Conservation (phyloP, 2,797 vertebrate species). For the Intellagama lesueurii region DNA sequence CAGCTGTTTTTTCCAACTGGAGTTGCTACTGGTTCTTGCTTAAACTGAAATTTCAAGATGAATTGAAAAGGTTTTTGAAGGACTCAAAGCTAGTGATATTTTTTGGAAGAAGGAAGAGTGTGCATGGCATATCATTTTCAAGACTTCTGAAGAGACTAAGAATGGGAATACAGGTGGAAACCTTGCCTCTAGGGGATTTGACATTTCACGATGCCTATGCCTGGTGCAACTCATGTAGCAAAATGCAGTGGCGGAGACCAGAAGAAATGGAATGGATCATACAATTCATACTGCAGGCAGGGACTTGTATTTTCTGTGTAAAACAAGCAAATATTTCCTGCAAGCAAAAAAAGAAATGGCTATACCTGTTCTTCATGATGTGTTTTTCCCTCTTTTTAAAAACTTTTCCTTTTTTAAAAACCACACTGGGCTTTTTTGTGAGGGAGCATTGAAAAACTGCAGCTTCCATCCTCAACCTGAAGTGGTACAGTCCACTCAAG, state of each 20-base stretch:
- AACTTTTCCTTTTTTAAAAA: not conserved
- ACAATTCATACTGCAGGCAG: not conserved
- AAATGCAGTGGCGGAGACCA: not conserved
- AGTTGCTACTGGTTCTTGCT: not conserved
- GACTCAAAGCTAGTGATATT: not conserved
- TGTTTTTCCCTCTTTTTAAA: not conserved
- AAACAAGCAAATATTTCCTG: not conserved
- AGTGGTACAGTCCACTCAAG: not conserved
- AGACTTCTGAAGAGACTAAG: conserved; percentile 42
- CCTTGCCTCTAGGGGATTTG: conserved; percentile 55
- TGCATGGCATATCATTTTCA: conserved; percentile 31
- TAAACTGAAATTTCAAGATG: not conserved
- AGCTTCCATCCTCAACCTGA: not conserved
- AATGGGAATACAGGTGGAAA: conserved; percentile 63
- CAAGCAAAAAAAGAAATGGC: not conserved
- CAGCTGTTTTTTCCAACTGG: not conserved
- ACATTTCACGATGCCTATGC: not conserved
- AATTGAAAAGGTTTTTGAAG: not conserved
- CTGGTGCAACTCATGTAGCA: not conserved
- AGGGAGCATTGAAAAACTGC: not conserved
- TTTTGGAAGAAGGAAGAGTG: too few species aligned
- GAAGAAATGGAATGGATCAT: not conserved
- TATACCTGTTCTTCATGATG: not conserved
- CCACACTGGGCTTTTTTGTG: not conserved
- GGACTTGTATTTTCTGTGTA: not conserved